These are phyloP conservation scores for Emydocephalus ijimae DNA, from an alignment of 2,113 vertebrate genomes.

Conservation along the genomic window DNA sequence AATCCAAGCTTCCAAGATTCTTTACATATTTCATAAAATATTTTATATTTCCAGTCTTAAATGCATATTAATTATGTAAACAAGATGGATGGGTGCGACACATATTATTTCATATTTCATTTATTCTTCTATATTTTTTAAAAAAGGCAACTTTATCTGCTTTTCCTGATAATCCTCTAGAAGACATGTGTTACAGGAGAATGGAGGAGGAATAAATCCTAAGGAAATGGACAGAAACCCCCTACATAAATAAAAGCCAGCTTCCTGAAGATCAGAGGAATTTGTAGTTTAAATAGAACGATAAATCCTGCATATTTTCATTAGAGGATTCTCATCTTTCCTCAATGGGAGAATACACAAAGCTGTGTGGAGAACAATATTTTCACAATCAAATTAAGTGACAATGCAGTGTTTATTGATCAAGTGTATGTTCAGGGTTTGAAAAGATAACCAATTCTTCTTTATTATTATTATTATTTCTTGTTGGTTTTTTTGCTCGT, in stretches of 20 bases:
- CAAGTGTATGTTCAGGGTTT: constrained; percentile 54
- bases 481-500: constrained; percentile 35
- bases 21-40: neutral
- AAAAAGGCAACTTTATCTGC: constrained; percentile 20
- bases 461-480: constrained; percentile 40
- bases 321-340: constrained; percentile 55
- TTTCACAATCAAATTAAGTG: constrained; percentile 66
- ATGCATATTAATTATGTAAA: constrained; percentile 32
- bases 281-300: constrained; percentile 64
- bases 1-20: neutral
- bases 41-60: constrained; percentile 15
- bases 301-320: constrained; percentile 62
- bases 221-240: constrained; percentile 4
- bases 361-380: constrained; percentile 65
- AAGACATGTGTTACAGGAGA: constrained; percentile 38
- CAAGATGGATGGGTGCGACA: constrained; percentile 22
- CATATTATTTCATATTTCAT: constrained; percentile 37
- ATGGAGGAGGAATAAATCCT: constrained; percentile 34
- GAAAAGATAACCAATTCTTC: constrained; percentile 58
- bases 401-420: constrained; percentile 63
- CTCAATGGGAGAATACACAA: constrained; percentile 63
- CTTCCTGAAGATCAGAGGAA: constrained; percentile 2
- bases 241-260: constrained; percentile 19
- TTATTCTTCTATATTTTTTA: constrained; percentile 2
- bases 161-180: neutral